Percentiles rank a stretch among this genome's conserved stretches.
Conservation (phyloP, 1,140 invertebrate genomes). For the Drosophila tsacasi region DNA sequence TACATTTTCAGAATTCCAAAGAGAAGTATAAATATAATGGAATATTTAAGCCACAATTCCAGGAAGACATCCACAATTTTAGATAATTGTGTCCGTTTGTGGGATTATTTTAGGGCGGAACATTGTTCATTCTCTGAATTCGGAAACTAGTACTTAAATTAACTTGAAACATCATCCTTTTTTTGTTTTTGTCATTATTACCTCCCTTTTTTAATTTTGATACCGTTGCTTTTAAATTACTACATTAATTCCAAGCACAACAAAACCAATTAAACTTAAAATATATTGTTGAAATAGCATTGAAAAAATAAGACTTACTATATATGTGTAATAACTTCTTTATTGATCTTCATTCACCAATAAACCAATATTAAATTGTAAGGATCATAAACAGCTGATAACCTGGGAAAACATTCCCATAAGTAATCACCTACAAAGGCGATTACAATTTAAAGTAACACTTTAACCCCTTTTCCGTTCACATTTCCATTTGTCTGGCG, state of each 20-base stretch:
- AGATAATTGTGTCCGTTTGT: too few relatives aligned
- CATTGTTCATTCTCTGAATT: too few relatives aligned
- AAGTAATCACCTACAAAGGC: not conserved
- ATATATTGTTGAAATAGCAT: too few relatives aligned
- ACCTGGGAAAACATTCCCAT: not conserved
- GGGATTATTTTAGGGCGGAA: not conserved
- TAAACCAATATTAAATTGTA: not conserved
- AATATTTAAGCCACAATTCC: not conserved
- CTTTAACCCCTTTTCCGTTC: slow-evolving; percentile 28
- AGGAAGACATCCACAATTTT: not conserved
- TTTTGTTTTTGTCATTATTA: too few relatives aligned
- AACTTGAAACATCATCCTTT: too few relatives aligned
- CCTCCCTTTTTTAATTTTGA: too few relatives aligned
- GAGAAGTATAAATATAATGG: not conserved
- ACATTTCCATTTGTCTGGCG: slow-evolving; percentile 53
- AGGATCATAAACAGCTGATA: not conserved
- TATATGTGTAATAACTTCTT: too few relatives aligned
- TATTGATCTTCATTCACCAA: not conserved
- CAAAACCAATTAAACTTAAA: too few relatives aligned
- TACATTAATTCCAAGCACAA: too few relatives aligned
- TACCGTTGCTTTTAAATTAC: too few relatives aligned
- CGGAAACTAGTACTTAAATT: too few relatives aligned
- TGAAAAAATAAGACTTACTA: too few relatives aligned
- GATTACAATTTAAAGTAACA: not conserved
- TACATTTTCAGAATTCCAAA: not conserved